Evolutionary conservation across 2,113 vertebrate genomes (phyloP).

Genomic region (Odocoileus virginianus): DNA sequence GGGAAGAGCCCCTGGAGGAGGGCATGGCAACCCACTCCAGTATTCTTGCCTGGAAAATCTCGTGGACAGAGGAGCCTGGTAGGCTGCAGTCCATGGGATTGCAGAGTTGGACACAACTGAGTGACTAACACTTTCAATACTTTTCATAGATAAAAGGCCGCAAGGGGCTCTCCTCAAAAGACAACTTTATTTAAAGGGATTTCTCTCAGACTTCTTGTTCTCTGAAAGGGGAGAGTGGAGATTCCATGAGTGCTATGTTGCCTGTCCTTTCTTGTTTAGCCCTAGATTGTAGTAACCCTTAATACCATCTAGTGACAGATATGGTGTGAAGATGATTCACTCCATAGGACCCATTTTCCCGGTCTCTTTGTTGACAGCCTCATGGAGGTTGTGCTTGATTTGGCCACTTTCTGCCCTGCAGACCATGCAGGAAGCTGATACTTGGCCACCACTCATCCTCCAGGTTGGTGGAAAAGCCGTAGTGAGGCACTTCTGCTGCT

Average conservation of each 20-base stretch:
- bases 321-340: background rate
- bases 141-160: background rate
- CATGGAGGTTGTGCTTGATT: background rate
- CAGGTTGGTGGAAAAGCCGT: background rate
- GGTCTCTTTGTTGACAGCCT: background rate
- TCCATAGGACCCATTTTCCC: background rate
- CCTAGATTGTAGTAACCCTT: background rate
- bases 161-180: background rate
- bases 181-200: background rate
- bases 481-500: background rate
- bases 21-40: background rate
- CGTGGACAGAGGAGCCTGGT: background rate
- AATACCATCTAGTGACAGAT: background rate
- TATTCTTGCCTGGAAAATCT: background rate
- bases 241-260: background rate
- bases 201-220: background rate
- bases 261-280: background rate
- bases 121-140: background rate
- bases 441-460: background rate
- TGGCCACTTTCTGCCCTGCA: background rate
- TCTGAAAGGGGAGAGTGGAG: background rate
- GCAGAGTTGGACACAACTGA: background rate
- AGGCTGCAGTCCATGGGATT: background rate
- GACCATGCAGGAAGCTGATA: background rate
- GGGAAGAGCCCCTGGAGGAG: background rate